Evolutionary conservation across 64 coral and sea anemone species (phyloP), one percentile per base, ranked within the genome.

Genomic region (Hydrozoanthus tunicans): DNA sequence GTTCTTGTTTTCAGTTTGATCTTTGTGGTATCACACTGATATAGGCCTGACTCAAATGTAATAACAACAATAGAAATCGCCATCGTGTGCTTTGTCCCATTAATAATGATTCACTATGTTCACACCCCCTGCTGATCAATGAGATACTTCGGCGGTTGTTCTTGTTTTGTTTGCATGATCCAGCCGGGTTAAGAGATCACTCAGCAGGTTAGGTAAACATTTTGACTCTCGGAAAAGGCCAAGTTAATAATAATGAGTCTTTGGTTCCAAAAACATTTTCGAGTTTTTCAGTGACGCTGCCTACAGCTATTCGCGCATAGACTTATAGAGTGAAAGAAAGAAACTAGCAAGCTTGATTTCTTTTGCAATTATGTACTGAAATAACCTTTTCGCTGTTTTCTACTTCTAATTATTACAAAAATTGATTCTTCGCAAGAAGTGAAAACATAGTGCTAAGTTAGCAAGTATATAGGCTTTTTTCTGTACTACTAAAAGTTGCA

Each of bases 81-180:
- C 13, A 54, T 32, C 13, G 55, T 10, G 11, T 27, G 54, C 53
- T 53, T 7, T 3, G 43, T 43, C 9, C 10, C 9, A 11, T 51
- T 56, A 77, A 26, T 8, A 12, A 11, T 26, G 78, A 61, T 14
- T 70, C 17, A 26, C 10, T 7, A 54, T 58, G 67, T 58, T 72
- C 68, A 58, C 54, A 73, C 73, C 65, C 73, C 83, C 83, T 13
- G 83, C 32, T 73, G 83, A 58, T 86, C 84, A 88, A 60, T 59
- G 59, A 53, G 11, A 74, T 74, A 11, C 73, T 12, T 15, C 1
- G 53, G 53, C 82, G 52, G 51, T 85, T 61, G 62, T 26, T 71
- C 68, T 15, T 9, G 26, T 70, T 72, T 15, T 59, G 80, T 73
- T 60, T 70, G 53, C 52, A 73, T 20, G 68, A 56, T 25, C 4